Conservation (phyloP, 2,797 vertebrate species). For the Scolopax rusticola region DNA sequence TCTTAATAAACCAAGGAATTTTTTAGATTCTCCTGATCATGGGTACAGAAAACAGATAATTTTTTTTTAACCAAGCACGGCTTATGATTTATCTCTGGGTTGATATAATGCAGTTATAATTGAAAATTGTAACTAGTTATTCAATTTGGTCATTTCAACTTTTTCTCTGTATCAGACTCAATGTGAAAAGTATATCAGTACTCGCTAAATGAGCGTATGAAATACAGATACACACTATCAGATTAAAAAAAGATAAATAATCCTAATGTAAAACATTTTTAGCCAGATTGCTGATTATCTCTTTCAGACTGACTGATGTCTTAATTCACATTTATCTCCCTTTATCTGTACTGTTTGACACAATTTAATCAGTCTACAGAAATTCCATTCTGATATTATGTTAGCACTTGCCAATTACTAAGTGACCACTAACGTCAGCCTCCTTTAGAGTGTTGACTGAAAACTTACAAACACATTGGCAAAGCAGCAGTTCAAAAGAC, state of each 20-base stretch:
- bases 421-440: not conserved
- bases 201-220: not conserved
- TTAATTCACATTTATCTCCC: not conserved
- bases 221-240: not conserved
- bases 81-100: not conserved
- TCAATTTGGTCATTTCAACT: not conserved
- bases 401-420: not conserved
- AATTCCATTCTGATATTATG: not conserved
- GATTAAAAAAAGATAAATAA: not conserved
- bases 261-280: not conserved
- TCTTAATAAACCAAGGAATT: not conserved
- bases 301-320: not conserved
- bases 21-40: not conserved
- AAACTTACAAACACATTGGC: not conserved
- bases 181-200: not conserved
- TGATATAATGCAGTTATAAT: not conserved
- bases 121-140: not conserved
- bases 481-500: not conserved
- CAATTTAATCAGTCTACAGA: not conserved
- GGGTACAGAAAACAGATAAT: not conserved
- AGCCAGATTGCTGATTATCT: not conserved
- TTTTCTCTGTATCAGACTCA: not conserved
- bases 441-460: not conserved
- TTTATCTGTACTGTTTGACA: not conserved
- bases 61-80: not conserved